A percentile compares a stretch with the other conserved stretches of the same genome.
Conservation (phyloP, 2,113 vertebrate genomes). For the Cochlearius cochlearius region DNA sequence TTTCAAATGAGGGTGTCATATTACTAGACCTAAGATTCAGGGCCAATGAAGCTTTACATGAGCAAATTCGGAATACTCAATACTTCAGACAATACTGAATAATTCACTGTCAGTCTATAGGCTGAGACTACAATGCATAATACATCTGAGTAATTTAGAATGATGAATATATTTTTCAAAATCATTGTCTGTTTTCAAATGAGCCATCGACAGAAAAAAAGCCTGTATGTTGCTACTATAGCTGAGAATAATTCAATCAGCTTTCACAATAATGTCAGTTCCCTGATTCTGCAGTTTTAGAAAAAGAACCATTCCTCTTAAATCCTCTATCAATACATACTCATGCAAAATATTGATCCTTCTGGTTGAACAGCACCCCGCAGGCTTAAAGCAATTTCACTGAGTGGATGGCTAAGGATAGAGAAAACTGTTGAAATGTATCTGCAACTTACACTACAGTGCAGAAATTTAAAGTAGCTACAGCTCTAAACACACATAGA, state of each 20-base stretch:
- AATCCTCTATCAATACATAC: not conserved
- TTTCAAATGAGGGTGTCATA: not conserved
- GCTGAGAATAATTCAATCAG: not conserved
- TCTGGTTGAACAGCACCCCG: not conserved
- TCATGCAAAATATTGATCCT: constrained; percentile 11
- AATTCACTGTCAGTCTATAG: not conserved
- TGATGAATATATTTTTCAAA: not conserved
- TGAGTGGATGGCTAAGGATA: not conserved
- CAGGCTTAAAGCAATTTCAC: not conserved
- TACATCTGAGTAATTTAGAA: not conserved
- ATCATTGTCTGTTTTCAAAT: not conserved
- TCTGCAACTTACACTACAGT: not conserved
- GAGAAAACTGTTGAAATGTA: not conserved
- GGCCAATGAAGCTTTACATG: not conserved
- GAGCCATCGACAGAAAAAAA: not conserved
- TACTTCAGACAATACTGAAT: not conserved
- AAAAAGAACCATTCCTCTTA: not conserved
- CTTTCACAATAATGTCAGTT: not conserved
- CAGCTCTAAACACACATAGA: not conserved
- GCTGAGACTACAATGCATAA: not conserved
- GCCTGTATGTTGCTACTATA: not conserved
- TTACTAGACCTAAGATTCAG: not conserved
- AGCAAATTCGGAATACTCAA: not conserved
- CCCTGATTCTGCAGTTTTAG: not conserved
- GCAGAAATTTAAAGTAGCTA: not conserved